These are phyloP conservation scores for Onychomys torridus DNA, from an alignment of 2,797 vertebrate genomes.

Conservation along the genomic window DNA sequence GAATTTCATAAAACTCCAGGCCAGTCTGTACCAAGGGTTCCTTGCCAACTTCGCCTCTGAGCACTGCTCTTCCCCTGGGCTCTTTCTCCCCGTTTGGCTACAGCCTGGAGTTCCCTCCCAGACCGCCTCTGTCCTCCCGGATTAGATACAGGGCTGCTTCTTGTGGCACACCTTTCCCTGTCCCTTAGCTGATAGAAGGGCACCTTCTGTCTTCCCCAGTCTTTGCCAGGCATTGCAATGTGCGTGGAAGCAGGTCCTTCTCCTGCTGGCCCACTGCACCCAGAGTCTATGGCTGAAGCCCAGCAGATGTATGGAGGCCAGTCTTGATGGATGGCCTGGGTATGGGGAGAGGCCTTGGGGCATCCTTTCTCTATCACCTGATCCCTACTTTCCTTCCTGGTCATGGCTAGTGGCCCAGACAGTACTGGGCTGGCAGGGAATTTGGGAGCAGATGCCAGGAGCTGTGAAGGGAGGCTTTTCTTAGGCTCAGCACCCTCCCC, in stretches of 20 bases:
- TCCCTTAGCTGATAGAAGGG: not conserved
- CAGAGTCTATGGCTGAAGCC: not conserved
- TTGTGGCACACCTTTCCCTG: not conserved
- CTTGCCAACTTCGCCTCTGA: not conserved
- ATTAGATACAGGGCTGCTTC: not conserved
- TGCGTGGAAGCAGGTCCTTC: not conserved
- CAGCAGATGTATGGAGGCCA: not conserved
- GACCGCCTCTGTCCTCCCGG: not conserved
- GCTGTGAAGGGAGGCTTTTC: constrained; percentile 81
- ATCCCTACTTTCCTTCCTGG: constrained; percentile 64
- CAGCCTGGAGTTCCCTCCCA: not conserved
- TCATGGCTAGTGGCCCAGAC: constrained; percentile 73
- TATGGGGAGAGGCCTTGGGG: not conserved
- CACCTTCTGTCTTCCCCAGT: not conserved
- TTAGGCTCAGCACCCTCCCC: constrained; percentile 76
- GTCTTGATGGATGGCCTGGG: not conserved
- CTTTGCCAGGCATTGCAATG: not conserved
- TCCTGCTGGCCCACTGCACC: not conserved
- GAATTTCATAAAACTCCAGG: not conserved
- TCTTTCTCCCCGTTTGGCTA: not conserved
- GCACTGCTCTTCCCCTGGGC: not conserved
- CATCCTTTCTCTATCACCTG: constrained; percentile 45
- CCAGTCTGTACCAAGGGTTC: not conserved
- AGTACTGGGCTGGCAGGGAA: constrained; percentile 70
- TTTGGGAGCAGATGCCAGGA: constrained; percentile 75